Base-by-base conservation (phyloP, 2,113 vertebrate species). In the Catharus fuscescens region DNA sequence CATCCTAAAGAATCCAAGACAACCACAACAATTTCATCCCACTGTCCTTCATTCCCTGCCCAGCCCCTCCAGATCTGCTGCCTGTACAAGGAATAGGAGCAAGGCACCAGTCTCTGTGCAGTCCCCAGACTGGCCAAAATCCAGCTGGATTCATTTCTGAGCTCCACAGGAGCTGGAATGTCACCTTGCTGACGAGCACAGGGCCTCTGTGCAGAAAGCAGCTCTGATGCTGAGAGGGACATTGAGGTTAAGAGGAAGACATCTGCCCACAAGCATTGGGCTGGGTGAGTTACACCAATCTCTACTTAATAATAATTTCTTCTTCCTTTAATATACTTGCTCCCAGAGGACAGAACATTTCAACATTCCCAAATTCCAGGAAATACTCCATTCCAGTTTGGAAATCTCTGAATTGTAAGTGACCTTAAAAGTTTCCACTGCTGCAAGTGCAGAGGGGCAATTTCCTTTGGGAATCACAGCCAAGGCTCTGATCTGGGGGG, bases 251-350 rank as follows among this genome's bases (percentile, higher is more conserved):
- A 21, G 26, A 59, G 53, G 71, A 34, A 59, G 32, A 67, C 20
- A 52, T 67, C 26, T 66, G 25, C 25, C 61, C 52, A 48, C 0
- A 0, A 42, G 34, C 4, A 0, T 10, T 65, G 42, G 19, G 16
- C 29, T 66, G 53, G 10, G 8, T 14, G 53, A 67, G 53, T 36
- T 44, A 52, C 26, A 52, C 11, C 44, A 31, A 14, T 3, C 26
- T 34, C 20, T 44, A 2, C 26, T 59, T 25, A 17, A 50, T 20
- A 24, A 59, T 4, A 2, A 7, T 25, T 59, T 67, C 44, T 42
- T 6, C 36, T 66, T 26, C 36, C 11, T 52, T 67, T 34, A 34
- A 50, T 42, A 11, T 4, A 42, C 42, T 52, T 77, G 32, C 23
- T 50, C 21, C 48, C 40, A 29, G 11, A 45, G 32, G 4, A 78